Evolutionary conservation across 2,888 invertebrate genomes (phyloP), one percentile per base, ranked within the genome.

Genomic region (Drosophila nigritarsus): DNA sequence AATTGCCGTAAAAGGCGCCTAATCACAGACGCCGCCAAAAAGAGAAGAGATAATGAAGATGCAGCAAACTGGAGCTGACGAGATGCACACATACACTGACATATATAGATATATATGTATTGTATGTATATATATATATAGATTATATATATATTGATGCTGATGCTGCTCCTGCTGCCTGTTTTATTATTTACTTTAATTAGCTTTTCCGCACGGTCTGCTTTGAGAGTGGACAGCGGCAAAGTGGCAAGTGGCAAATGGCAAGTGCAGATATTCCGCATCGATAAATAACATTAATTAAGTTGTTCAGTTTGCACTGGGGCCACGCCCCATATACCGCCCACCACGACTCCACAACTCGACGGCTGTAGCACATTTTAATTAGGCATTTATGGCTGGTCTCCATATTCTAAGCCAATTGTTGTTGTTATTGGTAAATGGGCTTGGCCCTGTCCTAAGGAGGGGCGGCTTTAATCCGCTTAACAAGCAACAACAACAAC

Each of bases 271-370:
- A 82, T 84, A 87, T 89, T 88, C 73, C 83, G 78, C 89, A 88
- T 88, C 88, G 90, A 86, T 86, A 86, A 90, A 86, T 86, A 82
- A 80, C 86, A 86, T 85, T 85, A 86, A 86, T 86, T 90, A 88
- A 86, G 90, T 85, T 90, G 85, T 82, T 72, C 78, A 69, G 67
- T 72, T 83, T 64, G 66, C 62, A 73, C 68, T 53, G 24, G 15
- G 32, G 71, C 84, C 90, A 65, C 85, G 58, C 90, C 90, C 48
- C 42, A 4, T 18, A 45, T 50, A 32, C 30, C 75, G 78, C 66
- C 71, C 73, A 71, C 71, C 53, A 24, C 68, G 38, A 49, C 49
- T 34, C 45, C 61, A 32, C 49, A 27, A 49, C 27, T 55, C 40
- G 18, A 8, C 61, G 61, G 65, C 59, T 50, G 42, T 55, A 56